phyloP scores from a whole-genome alignment of 2,797 vertebrate genomes.

The Microctenopoma steveboyesi region DNA sequence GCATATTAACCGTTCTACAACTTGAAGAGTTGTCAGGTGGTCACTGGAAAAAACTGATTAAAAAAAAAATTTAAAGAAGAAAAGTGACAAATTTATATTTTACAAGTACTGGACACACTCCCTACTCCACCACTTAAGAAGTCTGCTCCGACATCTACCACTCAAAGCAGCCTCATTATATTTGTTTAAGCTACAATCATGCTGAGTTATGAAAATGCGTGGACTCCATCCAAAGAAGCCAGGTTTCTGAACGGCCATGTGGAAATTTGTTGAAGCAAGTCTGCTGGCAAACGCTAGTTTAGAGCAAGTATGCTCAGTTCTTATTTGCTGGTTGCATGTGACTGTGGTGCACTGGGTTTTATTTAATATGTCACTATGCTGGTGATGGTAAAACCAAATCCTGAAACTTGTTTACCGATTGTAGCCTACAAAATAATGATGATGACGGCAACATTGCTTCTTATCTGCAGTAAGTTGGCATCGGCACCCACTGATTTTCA shows the following conservation, averaged over 20 bases:
- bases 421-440: not conserved
- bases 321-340: slow-evolving; percentile 32
- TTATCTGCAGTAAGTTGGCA: slow-evolving; percentile 44
- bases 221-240: slow-evolving; percentile 19
- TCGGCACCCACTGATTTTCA: not conserved
- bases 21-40: slow-evolving; percentile 26
- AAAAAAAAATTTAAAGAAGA: slow-evolving; percentile 6
- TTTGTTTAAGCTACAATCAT: slow-evolving; percentile 40
- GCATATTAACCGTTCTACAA: slow-evolving; percentile 37
- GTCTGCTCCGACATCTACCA: slow-evolving; percentile 30
- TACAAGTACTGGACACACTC: slow-evolving; percentile 19
- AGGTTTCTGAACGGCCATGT: slow-evolving; percentile 37
- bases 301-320: slow-evolving; percentile 16
- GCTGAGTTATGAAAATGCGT: slow-evolving; percentile 35
- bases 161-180: slow-evolving; percentile 35
- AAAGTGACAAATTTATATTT: slow-evolving; percentile 45
- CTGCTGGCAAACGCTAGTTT: slow-evolving; percentile 26
- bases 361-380: slow-evolving; percentile 20
- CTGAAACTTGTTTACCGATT: slow-evolving; percentile 18
- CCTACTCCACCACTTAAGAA: slow-evolving; percentile 9
- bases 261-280: slow-evolving; percentile 47
- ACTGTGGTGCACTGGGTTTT: slow-evolving; percentile 34
- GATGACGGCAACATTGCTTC: slow-evolving; percentile 20
- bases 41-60: slow-evolving; percentile 17
- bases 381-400: slow-evolving; percentile 15